These are phyloP conservation scores for Rhabdomys dilectus DNA, from an alignment of 2,113 vertebrate species.

Conservation along the genomic window DNA sequence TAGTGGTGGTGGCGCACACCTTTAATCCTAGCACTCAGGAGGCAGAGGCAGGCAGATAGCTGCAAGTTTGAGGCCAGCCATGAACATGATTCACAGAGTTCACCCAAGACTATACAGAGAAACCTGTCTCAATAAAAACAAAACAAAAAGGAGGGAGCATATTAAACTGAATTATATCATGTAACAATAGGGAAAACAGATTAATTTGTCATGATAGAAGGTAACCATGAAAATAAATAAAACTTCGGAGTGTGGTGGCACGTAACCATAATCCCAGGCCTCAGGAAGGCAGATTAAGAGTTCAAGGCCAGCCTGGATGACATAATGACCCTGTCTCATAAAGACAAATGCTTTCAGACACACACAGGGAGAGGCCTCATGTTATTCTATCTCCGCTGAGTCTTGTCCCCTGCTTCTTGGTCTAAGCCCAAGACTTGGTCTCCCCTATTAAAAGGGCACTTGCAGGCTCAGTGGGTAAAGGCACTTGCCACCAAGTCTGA, in stretches of 20 bases:
- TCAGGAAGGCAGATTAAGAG: not conserved
- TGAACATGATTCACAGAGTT: too few species aligned
- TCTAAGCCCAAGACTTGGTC: constrained; percentile 8
- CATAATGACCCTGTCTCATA: not conserved
- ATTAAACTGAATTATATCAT: constrained; percentile 11
- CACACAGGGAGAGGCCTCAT: not conserved
- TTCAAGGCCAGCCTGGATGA: not conserved
- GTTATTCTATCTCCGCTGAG: not conserved
- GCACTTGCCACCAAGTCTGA: not conserved
- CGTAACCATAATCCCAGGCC: not conserved
- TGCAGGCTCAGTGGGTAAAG: not conserved
- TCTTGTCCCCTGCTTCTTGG: not conserved
- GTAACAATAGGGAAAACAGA: constrained; percentile 10
- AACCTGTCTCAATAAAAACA: too few species aligned
- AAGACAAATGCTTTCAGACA: not conserved
- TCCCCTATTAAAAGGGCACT: not conserved
- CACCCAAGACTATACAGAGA: too few species aligned
- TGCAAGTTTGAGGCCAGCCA: not conserved
- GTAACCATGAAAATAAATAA: constrained; percentile 38
- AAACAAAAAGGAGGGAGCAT: not conserved
- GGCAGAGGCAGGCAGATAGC: not conserved
- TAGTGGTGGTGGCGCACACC: not conserved
- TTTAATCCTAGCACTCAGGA: not conserved
- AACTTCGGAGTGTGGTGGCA: not conserved
- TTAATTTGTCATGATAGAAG: constrained; percentile 44